Conservation (phyloP, 2,888 invertebrate species). For the Conops quadrifasciatus region DNA sequence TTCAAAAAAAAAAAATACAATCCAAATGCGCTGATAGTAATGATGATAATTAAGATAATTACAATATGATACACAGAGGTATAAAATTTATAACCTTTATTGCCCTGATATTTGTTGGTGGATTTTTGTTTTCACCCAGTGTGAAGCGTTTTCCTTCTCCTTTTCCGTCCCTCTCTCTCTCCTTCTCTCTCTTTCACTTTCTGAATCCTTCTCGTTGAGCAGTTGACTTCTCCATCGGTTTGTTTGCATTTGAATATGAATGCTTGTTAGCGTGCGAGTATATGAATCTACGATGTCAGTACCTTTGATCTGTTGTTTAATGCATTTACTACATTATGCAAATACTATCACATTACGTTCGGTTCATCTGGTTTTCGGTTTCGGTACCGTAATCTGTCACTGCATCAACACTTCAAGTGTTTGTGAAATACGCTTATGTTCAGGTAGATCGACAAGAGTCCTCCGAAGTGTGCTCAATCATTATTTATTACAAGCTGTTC, state of each 20-base stretch:
- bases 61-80: too few species aligned
- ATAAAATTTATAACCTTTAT: too few species aligned
- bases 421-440: too few species aligned
- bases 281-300: not conserved
- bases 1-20: too few species aligned
- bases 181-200: not conserved
- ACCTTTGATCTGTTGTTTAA: not conserved
- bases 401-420: conserved; percentile 7
- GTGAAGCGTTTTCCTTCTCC: not conserved
- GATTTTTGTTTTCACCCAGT: too few species aligned
- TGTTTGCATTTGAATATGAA: too few species aligned
- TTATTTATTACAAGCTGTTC: too few species aligned
- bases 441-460: too few species aligned
- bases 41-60: too few species aligned
- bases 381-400: not conserved
- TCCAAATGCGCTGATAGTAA: too few species aligned
- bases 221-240: not conserved
- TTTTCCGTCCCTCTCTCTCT: not conserved
- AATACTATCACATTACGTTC: not conserved
- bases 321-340: conserved; percentile 17
- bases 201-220: not conserved
- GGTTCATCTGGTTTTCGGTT: not conserved
- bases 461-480: too few species aligned
- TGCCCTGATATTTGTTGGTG: too few species aligned
- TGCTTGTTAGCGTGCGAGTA: not conserved